Evolutionary conservation across 1,140 invertebrate species (phyloP), one percentile per base, ranked within the genome.

Genomic region (Globodera rostochiensis): DNA sequence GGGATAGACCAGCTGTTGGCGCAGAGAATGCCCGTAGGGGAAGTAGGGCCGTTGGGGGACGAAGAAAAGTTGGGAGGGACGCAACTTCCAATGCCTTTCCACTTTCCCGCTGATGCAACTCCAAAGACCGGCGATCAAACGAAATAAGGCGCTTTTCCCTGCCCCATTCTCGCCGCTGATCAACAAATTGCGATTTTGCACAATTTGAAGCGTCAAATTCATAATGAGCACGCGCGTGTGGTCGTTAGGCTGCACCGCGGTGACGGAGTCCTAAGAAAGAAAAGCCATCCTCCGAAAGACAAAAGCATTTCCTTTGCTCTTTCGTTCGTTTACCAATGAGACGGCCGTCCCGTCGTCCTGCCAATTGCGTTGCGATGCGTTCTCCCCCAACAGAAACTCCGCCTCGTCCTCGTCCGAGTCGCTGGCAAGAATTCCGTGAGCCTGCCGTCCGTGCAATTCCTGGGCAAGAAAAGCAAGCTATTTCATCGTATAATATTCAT

Each of bases 41-140:
- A 93, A 91, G 85, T 93, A 92, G 0, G 93, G 91, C 83, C 92
- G 92, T 88, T 93, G 93, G 13, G 93, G 92, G 7, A 93, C 85
- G 86, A 92, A 93, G 49, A 93, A 88, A 47, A 81, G 85, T 77
- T 89, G 87, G 21, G 84, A 84, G 19, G 91, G 88, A 7, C 83
- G 70, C 60, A 81, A 88, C 84, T 53, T 87, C 90, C 69, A 84
- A 73, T 90, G 81, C 71, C 88, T 80, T 19, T 87, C 83, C n/a
- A 92, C 84, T 49, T 85, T 85, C 19, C 91, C 91, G 79, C 46
- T 83, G 13, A 79, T 73, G 73, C 85, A 79, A 67, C 87, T 87
- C 93, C 93, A 93, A 6, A 93, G 86, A 8, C 92, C 92, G 83
- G 91, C 90, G 49, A 93, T 86, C 7, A 93, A 89, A 73, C 93